phyloP scores from a whole-genome alignment of 2,797 vertebrate species.

The Serranus cabrilla region DNA sequence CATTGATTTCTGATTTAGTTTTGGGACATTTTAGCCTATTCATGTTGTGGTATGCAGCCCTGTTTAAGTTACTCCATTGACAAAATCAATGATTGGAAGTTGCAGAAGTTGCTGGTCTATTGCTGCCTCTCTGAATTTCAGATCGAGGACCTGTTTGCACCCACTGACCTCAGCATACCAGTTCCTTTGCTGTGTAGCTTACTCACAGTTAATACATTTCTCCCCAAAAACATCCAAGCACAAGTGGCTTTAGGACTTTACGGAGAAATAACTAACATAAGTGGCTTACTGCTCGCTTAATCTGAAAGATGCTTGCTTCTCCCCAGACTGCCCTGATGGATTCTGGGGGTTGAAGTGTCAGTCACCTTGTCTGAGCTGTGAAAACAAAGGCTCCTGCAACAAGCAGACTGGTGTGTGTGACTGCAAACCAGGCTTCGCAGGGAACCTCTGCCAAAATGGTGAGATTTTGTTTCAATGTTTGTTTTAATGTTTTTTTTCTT shows the following conservation, averaged over 20 bases:
- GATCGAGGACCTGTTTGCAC: slow-evolving; percentile 19
- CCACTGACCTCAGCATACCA: slow-evolving; percentile 8
- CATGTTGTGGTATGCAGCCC: not conserved
- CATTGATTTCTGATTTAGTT: not conserved
- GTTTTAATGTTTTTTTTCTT: not conserved
- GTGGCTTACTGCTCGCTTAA: slow-evolving; percentile 21
- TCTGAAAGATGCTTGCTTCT: slow-evolving; percentile 42
- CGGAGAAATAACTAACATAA: slow-evolving; percentile 12
- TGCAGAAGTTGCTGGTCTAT: too few relatives aligned
- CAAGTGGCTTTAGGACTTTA: slow-evolving; percentile 25
- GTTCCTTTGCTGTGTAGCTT: not conserved
- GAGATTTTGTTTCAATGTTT: slow-evolving; percentile 7
- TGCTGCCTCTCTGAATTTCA: not conserved
- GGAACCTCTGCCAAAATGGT: slow-evolving; percentile 78
- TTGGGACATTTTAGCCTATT: not conserved
- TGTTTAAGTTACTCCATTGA: too few relatives aligned
- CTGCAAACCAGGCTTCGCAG: slow-evolving; percentile 81
- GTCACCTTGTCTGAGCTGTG: slow-evolving; percentile 74
- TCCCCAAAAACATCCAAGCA: not conserved
- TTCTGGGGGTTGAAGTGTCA: slow-evolving; percentile 83
- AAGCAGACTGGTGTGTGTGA: slow-evolving; percentile 80
- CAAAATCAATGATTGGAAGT: too few relatives aligned
- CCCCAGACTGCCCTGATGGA: slow-evolving; percentile 80
- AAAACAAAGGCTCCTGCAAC: slow-evolving; percentile 80
- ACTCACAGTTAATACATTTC: not conserved